These are phyloP conservation scores for Eulithis testata DNA, from an alignment of 2,888 invertebrate genomes.

Conservation along the genomic window DNA sequence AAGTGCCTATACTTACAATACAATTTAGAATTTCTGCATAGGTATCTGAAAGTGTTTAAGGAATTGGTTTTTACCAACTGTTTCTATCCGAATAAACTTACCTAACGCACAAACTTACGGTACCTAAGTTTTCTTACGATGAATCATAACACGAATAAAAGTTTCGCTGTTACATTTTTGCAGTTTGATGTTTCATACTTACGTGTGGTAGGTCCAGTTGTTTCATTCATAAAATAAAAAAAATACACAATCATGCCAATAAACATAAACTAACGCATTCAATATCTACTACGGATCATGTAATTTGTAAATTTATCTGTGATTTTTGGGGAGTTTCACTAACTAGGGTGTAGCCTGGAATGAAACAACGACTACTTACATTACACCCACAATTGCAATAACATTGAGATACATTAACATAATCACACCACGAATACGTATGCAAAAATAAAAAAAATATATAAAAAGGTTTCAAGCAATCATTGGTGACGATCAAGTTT, in stretches of 20 bases:
- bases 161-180: too few species aligned
- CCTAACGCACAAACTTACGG: too few species aligned
- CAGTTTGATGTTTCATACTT: conserved; percentile 38
- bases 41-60: too few species aligned
- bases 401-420: conserved; percentile 62
- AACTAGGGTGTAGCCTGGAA: conserved; percentile 83
- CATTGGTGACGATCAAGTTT: conserved; percentile 60
- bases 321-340: conserved; percentile 58
- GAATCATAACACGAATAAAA: too few species aligned
- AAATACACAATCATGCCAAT: conserved; percentile 75
- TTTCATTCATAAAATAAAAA: conserved; percentile 38
- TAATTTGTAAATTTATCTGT: conserved; percentile 83
- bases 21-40: background rate
- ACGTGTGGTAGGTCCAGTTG: conserved; percentile 36
- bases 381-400: conserved; percentile 73
- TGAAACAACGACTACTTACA: conserved; percentile 81
- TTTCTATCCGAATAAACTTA: too few species aligned
- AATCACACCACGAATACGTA: conserved; percentile 75
- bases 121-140: too few species aligned
- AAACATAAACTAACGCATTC: conserved; percentile 74
- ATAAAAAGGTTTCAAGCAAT: conserved; percentile 66
- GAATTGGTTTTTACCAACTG: too few species aligned
- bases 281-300: conserved; percentile 60
- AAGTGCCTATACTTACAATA: background rate
- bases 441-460: conserved; percentile 59